Conservation (phyloP, 2,113 vertebrate species). For the Nicator chloris region DNA sequence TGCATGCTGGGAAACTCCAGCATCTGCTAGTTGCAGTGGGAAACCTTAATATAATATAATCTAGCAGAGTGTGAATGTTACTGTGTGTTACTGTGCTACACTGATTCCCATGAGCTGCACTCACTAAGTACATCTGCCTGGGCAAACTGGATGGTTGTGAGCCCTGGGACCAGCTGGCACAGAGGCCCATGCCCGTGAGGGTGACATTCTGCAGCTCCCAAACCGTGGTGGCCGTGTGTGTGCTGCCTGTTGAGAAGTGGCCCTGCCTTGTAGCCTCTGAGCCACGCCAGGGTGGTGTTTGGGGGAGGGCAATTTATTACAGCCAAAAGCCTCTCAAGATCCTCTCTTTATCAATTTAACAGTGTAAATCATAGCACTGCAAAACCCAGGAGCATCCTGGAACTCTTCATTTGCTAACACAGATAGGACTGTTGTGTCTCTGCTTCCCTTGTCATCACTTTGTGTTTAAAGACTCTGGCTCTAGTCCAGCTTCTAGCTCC, state of each 20-base stretch:
- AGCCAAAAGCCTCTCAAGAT: neutral
- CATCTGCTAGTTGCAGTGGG: neutral
- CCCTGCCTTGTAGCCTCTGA: neutral
- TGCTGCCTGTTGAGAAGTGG: neutral
- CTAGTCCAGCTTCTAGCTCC: neutral
- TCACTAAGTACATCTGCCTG: neutral
- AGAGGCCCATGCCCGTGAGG: neutral
- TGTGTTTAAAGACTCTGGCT: neutral
- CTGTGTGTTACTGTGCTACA: neutral
- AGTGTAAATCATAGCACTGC: neutral
- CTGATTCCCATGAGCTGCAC: neutral
- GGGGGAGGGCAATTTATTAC: neutral
- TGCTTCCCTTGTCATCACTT: neutral
- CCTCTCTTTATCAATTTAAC: neutral
- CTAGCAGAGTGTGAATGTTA: neutral
- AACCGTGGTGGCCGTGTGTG: fast-evolving
- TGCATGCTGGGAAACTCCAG: neutral
- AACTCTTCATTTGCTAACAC: neutral
- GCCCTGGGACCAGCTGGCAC: neutral
- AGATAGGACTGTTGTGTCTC: neutral
- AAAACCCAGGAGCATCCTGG: neutral
- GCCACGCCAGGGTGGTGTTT: neutral
- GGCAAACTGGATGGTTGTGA: neutral
- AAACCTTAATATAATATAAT: neutral
- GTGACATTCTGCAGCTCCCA: neutral